A percentile compares a stretch with the other conserved stretches of the same genome.
phyloP scores from a whole-genome alignment of 2,113 vertebrate genomes.

The Gymnocephalus cernua region DNA sequence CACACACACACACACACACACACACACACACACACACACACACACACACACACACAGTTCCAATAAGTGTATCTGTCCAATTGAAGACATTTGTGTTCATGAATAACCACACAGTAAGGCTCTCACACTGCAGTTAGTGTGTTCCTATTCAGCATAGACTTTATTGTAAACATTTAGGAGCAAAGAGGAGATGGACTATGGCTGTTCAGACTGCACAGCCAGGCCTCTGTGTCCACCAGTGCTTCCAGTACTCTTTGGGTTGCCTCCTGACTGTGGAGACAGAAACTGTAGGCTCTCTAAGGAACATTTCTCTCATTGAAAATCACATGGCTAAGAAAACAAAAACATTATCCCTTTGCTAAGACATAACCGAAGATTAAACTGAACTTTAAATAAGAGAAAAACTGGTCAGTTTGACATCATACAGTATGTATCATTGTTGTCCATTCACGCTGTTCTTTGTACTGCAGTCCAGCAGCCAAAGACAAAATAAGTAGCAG shows the following conservation, averaged over 20 bases:
- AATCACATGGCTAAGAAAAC: not conserved
- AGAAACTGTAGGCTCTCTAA: constrained; percentile 15
- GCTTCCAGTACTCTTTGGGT: constrained; percentile 23
- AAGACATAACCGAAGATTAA: not conserved
- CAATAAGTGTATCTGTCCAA: not conserved
- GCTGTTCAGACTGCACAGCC: constrained; percentile 10
- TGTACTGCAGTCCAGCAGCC: not conserved
- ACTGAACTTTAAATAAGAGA: not conserved
- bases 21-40: no score
- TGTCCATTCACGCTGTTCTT: not conserved
- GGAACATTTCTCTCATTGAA: not conserved
- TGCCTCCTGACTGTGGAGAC: not conserved
- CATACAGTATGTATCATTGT: not conserved
- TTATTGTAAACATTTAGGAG: constrained; percentile 62
- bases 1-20: no score
- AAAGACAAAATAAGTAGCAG: constrained; percentile 35
- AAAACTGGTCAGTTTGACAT: not conserved
- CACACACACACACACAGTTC: no score
- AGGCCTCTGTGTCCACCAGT: constrained; percentile 20
- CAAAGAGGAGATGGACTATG: not conserved
- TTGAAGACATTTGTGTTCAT: constrained; percentile 1
- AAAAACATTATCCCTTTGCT: not conserved
- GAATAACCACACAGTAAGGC: constrained; percentile 7
- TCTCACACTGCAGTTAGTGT: not conserved
- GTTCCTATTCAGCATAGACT: constrained; percentile 22